These are phyloP conservation scores for Pristis pectinata DNA, from an alignment of 2,797 vertebrate genomes.

Conservation along the genomic window DNA sequence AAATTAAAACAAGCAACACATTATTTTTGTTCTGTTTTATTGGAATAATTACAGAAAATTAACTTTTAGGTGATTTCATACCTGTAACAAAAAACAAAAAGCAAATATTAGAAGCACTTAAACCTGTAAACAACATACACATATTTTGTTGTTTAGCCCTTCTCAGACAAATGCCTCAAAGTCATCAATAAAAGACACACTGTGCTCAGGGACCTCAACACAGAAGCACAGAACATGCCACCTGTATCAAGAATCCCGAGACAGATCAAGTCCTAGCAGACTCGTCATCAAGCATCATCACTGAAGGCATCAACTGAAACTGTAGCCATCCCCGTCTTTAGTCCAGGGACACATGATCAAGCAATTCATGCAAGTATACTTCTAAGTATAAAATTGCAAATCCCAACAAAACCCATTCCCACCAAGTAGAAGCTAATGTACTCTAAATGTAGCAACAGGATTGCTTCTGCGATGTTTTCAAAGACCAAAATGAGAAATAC, in stretches of 20 bases:
- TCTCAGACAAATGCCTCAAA: constrained; percentile 59
- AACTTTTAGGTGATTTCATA: background rate
- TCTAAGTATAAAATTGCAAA: background rate
- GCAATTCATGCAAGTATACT: background rate
- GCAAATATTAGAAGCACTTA: background rate
- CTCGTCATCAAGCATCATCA: constrained; percentile 53
- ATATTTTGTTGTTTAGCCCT: constrained; percentile 40
- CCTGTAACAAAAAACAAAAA: constrained; percentile 3
- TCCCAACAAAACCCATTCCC: background rate
- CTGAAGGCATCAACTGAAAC: constrained; percentile 44
- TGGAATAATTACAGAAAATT: constrained; percentile 28
- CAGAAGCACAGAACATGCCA: constrained; percentile 48
- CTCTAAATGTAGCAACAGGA: background rate
- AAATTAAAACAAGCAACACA: background rate
- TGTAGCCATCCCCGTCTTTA: no score
- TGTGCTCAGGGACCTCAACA: constrained; percentile 40
- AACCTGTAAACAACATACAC: background rate
- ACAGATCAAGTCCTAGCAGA: constrained; percentile 46
- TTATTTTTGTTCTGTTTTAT: background rate
- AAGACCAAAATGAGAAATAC: background rate
- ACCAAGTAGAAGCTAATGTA: background rate
- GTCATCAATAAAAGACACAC: constrained; percentile 46
- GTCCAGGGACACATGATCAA: no score
- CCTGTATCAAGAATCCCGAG: constrained; percentile 29
- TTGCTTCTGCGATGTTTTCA: background rate